Evolutionary conservation across 2,888 invertebrate genomes (phyloP).

Genomic region (Hyposoter dolosus): DNA sequence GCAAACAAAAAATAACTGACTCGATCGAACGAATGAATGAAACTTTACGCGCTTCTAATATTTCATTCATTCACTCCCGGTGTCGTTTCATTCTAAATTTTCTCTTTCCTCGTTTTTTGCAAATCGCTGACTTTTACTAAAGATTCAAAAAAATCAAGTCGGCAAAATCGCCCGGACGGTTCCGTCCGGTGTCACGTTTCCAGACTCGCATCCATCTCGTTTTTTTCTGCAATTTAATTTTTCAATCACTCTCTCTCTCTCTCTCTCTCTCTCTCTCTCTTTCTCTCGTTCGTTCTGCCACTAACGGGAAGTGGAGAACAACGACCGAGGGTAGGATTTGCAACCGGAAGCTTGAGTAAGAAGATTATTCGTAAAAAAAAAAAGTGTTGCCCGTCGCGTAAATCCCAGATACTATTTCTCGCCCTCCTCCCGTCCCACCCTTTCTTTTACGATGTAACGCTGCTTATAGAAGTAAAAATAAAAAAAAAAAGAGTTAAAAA

Average conservation of each 20-base stretch:
- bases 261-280: constrained; percentile 4
- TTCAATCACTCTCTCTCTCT: constrained; percentile 20
- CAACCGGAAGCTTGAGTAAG: constrained; percentile 75
- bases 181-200: constrained; percentile 53
- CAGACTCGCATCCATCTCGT: constrained; percentile 29
- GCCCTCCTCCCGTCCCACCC: not conserved
- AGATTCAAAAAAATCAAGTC: constrained; percentile 38
- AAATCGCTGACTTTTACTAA: constrained; percentile 40
- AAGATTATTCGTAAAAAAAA: constrained; percentile 79
- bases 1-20: not conserved
- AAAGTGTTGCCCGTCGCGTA: constrained; percentile 39
- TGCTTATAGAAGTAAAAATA: not conserved
- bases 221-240: constrained; percentile 31
- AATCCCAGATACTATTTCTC: not conserved
- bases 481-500: constrained; percentile 6
- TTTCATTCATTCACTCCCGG: constrained; percentile 41
- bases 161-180: constrained; percentile 57
- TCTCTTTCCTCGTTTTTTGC: constrained; percentile 13
- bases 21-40: constrained; percentile 24
- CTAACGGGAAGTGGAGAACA: constrained; percentile 6
- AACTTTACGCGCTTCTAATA: constrained; percentile 31
- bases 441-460: not conserved
- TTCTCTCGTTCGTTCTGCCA: constrained; percentile 15
- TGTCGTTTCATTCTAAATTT: constrained; percentile 12
- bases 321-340: constrained; percentile 42